Base-by-base conservation (phyloP, 2,113 vertebrate genomes). In the Malurus elegans region DNA sequence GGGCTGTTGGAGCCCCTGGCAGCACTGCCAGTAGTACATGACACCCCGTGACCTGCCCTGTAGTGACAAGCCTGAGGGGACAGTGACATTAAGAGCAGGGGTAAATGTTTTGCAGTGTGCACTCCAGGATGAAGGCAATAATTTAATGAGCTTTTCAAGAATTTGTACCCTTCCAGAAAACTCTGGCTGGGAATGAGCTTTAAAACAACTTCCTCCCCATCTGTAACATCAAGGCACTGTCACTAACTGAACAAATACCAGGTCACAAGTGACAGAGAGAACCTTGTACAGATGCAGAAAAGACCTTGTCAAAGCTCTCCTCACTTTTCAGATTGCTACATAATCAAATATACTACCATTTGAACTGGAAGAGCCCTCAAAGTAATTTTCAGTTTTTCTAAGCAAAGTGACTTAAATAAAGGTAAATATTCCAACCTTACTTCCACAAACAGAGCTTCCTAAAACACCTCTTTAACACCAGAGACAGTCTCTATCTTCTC, bases 121-220 rank as follows among this genome's bases (percentile, higher is more conserved):
- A 40, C 32, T 48, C 8, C 0, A 11, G 72, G 40, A 47, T 53
- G 61, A 84, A 76, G 51, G 67, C 36, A 95, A 69, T 83, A 42
- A 88, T 91, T 91, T 89, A 96, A 88, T 54, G 86, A 90, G 82
- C 79, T 87, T 96, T 79, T 81, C 45, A 62, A 81, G 89, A 90
- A 92, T 93, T 93, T 88, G 51, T 80, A 92, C 78, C 70, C 34
- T 93, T 58, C 40, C 60, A 74, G 57, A 90, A 90, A 93, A 74
- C 38, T 95, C 84, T 81, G 53, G 23, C 76, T 64, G 61, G 66
- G 61, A 92, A 76, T 48, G 16, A 90, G 66, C 50, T 81, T 83
- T 86, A 60, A 60, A 91, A 86, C 57, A 78, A 57, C 25, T 72
- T 75, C 71, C 53, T 92, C 74, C 16, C 57, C 58, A 28, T 61